phyloP scores from a whole-genome alignment of 2,888 invertebrate genomes.

The Acheta domesticus region DNA sequence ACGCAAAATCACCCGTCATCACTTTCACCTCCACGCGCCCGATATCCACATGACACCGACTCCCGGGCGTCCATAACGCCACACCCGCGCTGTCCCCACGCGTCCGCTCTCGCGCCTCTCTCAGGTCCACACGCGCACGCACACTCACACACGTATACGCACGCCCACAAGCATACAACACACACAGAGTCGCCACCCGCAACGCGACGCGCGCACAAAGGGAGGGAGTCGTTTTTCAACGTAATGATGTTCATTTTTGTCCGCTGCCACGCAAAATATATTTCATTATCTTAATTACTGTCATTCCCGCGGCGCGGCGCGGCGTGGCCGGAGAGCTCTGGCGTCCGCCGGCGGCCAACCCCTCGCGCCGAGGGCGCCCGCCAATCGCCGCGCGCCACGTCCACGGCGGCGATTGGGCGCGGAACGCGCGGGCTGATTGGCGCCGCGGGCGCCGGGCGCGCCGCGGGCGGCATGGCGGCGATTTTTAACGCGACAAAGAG shows the following conservation, averaged over 20 bases:
- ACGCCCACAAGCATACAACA: too few species aligned
- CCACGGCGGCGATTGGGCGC: background rate
- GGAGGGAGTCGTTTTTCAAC: background rate
- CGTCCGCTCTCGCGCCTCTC: too few species aligned
- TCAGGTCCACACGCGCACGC: too few species aligned
- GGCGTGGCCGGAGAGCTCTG: background rate
- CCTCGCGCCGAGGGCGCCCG: background rate
- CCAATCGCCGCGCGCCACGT: background rate
- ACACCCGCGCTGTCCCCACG: too few species aligned
- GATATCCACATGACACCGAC: too few species aligned
- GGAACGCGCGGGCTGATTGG: background rate
- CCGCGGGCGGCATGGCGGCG: background rate
- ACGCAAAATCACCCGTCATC: too few species aligned
- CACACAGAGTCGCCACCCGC: too few species aligned
- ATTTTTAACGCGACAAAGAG: too few species aligned
- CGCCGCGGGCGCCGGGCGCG: background rate
- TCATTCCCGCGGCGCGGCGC: background rate
- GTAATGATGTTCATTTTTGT: conserved; percentile 6
- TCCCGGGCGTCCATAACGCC: too few species aligned
- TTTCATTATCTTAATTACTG: conserved; percentile 3
- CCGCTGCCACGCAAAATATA: conserved; percentile 1
- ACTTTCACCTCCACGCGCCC: too few species aligned
- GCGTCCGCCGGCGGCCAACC: background rate
- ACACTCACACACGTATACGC: too few species aligned
- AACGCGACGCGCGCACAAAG: too few species aligned